Base-by-base conservation (phyloP, 2,797 vertebrate genomes). In the Galagoides demidoff region DNA sequence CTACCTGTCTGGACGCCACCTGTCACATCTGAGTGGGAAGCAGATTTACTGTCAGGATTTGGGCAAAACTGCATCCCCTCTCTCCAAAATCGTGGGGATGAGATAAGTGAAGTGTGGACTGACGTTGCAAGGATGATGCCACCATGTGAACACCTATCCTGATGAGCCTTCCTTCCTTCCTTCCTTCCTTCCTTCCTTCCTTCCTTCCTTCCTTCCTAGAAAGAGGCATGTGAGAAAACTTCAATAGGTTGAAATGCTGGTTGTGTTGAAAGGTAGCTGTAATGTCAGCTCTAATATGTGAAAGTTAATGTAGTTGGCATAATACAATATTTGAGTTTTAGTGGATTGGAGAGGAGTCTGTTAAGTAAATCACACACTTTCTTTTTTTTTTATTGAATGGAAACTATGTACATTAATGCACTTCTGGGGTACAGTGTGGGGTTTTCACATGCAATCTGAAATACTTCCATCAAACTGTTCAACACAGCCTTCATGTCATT, bases 1-100 rank as follows among this genome's bases (percentile, higher is more conserved):
- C 95, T 94, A 97, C 96, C 96, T 98, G 97, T 94, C 76, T 95
- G 92, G 61, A 76, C 59, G 81, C 92, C 95, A 96, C 96, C 97
- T 97, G 96, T 94, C 97, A 96, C 57, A 11, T 7, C 74, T 2
- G 92, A 89, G 92, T 22, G 10, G 89, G 88, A 70, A 89, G 43
- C 49, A 61, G 49, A 78, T 52, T 84, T 34, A 7, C 49, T 94
- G 91, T 76, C 92, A 92, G 83, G 76, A 70, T n/a, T 20, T 57
- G 49, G 73, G 57, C 34, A 66, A 66, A 85, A 77, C 82, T 23
- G 20, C 19, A 63, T 87, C 37, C 23, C 34, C 19, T 31, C n/a
- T 29, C 4, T 94, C 89, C 89, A 86, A 29, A 85, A 74, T 78
- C 22, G 11, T 52, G 49, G 27, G 66, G 52, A 52, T 43, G 59